Conservation (phyloP, 2,888 invertebrate genomes). For the Panopea generosa region DNA sequence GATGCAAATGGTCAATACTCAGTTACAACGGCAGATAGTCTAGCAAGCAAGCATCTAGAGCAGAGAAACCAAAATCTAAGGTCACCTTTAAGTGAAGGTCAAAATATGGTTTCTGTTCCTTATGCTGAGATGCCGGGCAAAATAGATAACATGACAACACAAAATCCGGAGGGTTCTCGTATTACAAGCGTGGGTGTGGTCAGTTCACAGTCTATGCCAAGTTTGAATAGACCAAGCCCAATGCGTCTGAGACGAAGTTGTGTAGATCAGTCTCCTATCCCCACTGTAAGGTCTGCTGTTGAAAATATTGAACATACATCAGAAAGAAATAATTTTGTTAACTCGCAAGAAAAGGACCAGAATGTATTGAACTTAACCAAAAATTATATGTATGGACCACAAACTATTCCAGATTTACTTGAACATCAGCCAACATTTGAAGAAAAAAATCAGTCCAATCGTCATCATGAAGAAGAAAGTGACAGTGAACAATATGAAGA, state of each 20-base stretch:
- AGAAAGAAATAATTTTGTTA: not conserved
- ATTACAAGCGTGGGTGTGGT: too few species aligned
- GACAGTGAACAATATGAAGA: not conserved
- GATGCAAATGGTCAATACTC: slow-evolving; percentile 40
- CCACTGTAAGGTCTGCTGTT: slow-evolving; percentile 41
- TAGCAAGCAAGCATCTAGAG: not conserved
- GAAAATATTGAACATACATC: slow-evolving; percentile 39
- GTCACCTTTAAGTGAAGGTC: too few species aligned
- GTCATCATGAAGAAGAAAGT: not conserved
- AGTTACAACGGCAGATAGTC: slow-evolving; percentile 19
- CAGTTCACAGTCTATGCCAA: not conserved
- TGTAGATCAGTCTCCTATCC: slow-evolving; percentile 25
- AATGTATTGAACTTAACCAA: not conserved
- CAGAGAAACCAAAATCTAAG: not conserved
- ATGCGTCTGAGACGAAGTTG: slow-evolving; percentile 7
- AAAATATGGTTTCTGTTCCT: too few species aligned
- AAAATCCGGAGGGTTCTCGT: too few species aligned
- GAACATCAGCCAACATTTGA: not conserved
- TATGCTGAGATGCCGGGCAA: too few species aligned
- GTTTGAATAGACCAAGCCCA: not conserved
- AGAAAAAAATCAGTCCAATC: not conserved
- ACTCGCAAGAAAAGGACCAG: not conserved
- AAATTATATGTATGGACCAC: not conserved
- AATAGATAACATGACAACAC: too few species aligned
- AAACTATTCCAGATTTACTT: slow-evolving; percentile 4